A percentile compares a stretch with the other conserved stretches of the same genome.
These are phyloP conservation scores for Rhinolophus sinicus DNA, from an alignment of 2,113 vertebrate species.

Conservation along the genomic window DNA sequence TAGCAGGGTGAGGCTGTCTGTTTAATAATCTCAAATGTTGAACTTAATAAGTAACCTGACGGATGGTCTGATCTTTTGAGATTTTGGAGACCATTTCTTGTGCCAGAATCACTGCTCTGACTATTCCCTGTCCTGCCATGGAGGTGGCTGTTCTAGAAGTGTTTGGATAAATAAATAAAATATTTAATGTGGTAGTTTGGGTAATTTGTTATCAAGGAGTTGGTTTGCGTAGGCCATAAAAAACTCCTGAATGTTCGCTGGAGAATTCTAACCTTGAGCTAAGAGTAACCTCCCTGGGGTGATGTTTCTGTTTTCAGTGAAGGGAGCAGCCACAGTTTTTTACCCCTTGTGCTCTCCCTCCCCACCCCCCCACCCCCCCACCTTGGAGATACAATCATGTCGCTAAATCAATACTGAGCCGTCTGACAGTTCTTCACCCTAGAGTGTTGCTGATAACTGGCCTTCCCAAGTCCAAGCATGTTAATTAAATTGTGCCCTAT, in stretches of 20 bases:
- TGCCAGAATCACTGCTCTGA: constrained; percentile 44
- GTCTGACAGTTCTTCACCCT: background rate
- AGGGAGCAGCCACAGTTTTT: background rate
- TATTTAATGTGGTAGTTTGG: constrained; percentile 52
- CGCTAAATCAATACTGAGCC: background rate
- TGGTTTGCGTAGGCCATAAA: constrained; percentile 13
- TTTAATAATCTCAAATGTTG: constrained; percentile 42
- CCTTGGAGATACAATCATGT: background rate
- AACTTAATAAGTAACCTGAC: constrained; percentile 41
- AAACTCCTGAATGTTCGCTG: background rate
- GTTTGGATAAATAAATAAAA: constrained; percentile 68
- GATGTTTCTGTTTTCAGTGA: background rate
- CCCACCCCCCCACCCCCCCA: background rate
- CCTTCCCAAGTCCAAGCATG: background rate
- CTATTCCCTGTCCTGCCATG: background rate
- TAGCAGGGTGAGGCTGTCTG: background rate
- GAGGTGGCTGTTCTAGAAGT: constrained; percentile 45
- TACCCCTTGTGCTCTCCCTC: too few species aligned
- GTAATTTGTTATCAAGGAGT: constrained; percentile 45
- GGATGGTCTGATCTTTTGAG: constrained; percentile 24
- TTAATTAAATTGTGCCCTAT: constrained; percentile 17
- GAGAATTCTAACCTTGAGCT: background rate
- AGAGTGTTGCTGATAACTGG: background rate
- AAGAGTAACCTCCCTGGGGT: background rate
- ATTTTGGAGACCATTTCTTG: constrained; percentile 49